Conservation (phyloP, 2,797 vertebrate genomes). For the Paguma larvata region DNA sequence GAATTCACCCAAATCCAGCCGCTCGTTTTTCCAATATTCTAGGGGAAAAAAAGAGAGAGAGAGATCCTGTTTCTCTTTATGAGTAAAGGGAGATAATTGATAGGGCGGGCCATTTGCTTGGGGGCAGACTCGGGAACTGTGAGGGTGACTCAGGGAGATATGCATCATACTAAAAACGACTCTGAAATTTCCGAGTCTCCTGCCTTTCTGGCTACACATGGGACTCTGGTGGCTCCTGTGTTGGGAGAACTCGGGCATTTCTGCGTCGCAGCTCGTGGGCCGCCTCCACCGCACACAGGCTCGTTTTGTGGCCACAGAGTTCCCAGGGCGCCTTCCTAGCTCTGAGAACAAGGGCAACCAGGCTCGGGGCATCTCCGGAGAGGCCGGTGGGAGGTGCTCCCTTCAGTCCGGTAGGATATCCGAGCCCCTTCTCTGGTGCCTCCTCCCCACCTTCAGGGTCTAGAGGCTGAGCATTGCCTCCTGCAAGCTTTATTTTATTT, state of each 20-base stretch:
- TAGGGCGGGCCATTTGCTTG: not conserved
- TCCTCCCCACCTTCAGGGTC: not conserved
- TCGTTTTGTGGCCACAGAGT: fast-evolving
- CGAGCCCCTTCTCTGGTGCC: fast-evolving
- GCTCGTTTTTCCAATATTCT: slow-evolving; percentile 28
- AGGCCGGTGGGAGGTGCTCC: not conserved
- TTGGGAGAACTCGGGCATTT: not conserved
- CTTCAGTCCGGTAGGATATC: not conserved
- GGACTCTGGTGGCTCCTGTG: not conserved
- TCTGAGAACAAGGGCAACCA: not conserved
- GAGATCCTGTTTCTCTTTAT: not conserved
- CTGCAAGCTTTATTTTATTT: not conserved
- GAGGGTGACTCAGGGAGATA: not conserved
- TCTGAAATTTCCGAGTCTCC: not conserved
- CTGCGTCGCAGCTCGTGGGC: not conserved
- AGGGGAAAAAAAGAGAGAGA: not conserved
- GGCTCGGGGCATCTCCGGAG: fast-evolving
- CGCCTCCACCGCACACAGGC: fast-evolving
- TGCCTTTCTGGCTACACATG: not conserved
- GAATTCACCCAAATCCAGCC: not conserved
- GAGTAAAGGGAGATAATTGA: not conserved
- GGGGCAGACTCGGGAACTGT: not conserved
- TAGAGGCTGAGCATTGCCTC: not conserved
- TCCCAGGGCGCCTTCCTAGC: fast-evolving
- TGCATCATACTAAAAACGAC: not conserved